A percentile compares a stretch with the other conserved stretches of the same genome.
phyloP scores from a whole-genome alignment of 2,888 invertebrate species.

The Apodemia hepburni region DNA sequence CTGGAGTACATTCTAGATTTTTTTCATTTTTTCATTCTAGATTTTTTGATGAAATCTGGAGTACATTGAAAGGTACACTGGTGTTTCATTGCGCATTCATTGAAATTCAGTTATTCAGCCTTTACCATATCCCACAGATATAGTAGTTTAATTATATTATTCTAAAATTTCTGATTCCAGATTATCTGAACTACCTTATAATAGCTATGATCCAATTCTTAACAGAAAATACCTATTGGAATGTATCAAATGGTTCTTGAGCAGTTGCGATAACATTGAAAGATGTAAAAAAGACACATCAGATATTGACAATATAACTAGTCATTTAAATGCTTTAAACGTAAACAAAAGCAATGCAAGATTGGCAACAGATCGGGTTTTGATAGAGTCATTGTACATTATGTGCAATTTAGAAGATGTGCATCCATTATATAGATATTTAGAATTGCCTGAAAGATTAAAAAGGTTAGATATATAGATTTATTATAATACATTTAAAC shows the following conservation, averaged over 20 bases:
- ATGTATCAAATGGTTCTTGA: slow-evolving; percentile 84
- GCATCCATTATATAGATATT: slow-evolving; percentile 75
- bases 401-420: slow-evolving; percentile 82
- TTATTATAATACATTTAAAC: too few relatives aligned
- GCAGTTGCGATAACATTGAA: slow-evolving; percentile 73
- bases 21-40: too few relatives aligned
- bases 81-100: too few relatives aligned
- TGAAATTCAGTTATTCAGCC: too few relatives aligned
- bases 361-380: slow-evolving; percentile 54
- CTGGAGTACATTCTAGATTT: too few relatives aligned
- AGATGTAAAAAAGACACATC: slow-evolving; percentile 22
- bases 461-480: slow-evolving; percentile 56
- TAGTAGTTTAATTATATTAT: too few relatives aligned
- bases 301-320: slow-evolving; percentile 21
- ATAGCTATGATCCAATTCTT: slow-evolving; percentile 83
- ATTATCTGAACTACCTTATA: slow-evolving; percentile 76
- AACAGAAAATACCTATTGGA: slow-evolving; percentile 86
- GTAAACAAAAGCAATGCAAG: slow-evolving; percentile 28
- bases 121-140: too few relatives aligned
- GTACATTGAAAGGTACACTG: too few relatives aligned
- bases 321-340: slow-evolving; percentile 25
- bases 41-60: too few relatives aligned
- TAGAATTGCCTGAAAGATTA: slow-evolving; percentile 56
- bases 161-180: slow-evolving; percentile 55
- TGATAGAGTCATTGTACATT: slow-evolving; percentile 85